Base-by-base conservation (phyloP, 2,113 vertebrate genomes). In the Eolophus roseicapilla region DNA sequence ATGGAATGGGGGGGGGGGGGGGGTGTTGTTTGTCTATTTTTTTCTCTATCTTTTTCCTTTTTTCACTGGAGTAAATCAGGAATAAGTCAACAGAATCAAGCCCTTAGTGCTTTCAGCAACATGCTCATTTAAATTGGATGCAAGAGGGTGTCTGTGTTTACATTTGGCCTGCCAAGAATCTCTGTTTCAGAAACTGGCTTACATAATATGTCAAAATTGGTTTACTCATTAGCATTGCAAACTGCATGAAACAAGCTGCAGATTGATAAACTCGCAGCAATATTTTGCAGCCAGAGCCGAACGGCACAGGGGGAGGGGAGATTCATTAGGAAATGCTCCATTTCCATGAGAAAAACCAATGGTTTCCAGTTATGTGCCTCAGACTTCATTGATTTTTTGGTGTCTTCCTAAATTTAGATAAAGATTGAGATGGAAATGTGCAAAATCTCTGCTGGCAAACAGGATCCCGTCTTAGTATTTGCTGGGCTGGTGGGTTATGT, bases 181-280 rank as follows among this genome's bases (percentile, higher is more conserved):
- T 92, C 96, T 96, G 94, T 95, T 95, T 95, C 96, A 96, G 95
- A 96, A 97, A 96, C 91, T 92, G 94, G 90, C 95, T 96, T 97
- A 95, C 96, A 97, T 96, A 96, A 96, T 96, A 87, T 96, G 94
- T 97, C 90, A 94, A 96, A 95, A 95, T 93, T 96, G 93, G 94
- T 95, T 95, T 96, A 93, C 96, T 97, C 96, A 97, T 97, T 97
- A 97, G 94, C 97, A 97, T 97, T 96, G 93, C 96, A 97, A 96
- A 97, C 94, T 39, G 88, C 64, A 52, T 93, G 94, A 95, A 96
- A 94, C 94, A 85, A 96, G 93, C 50, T 10, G 2, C 91, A 91
- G 92, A 96, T 95, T 96, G 96, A 97, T 96, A 94, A 95, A 95
- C 84, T 93, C 27, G 3, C 86, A 43, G 82, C 79, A 95, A 95